Evolutionary conservation across 2,888 invertebrate genomes (phyloP).

Genomic region (Torymus texanus): DNA sequence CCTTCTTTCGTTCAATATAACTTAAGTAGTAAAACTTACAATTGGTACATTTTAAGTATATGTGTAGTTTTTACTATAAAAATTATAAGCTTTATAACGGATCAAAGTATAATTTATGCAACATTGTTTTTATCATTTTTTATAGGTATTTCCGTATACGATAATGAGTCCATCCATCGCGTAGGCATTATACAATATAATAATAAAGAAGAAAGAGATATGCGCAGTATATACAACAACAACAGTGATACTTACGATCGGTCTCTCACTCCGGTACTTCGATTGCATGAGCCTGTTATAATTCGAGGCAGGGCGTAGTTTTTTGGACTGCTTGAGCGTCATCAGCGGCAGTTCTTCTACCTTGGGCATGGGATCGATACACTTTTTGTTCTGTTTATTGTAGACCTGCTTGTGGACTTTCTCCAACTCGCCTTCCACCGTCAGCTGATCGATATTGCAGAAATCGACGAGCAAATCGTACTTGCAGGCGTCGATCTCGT

Average conservation of each 20-base stretch:
- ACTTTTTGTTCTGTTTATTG: slow-evolving; percentile 58
- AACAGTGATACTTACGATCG: slow-evolving; percentile 63
- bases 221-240: not conserved
- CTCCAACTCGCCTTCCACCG: slow-evolving; percentile 64
- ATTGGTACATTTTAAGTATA: no score
- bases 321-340: slow-evolving; percentile 49
- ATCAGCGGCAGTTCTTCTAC: no score
- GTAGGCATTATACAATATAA: no score
- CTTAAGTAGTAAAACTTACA: slow-evolving; percentile 6
- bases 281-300: slow-evolving; percentile 20
- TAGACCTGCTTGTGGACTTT: slow-evolving; percentile 53
- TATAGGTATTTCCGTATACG: no score
- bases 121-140: no score
- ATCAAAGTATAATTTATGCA: no score
- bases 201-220: no score
- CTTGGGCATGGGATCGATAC: slow-evolving; percentile 5
- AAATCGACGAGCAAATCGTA: slow-evolving; percentile 74
- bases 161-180: no score
- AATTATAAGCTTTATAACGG: no score
- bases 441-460: slow-evolving; percentile 73
- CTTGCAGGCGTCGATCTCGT: slow-evolving; percentile 72
- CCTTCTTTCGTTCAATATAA: no score
- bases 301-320: no score
- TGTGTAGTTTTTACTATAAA: no score
- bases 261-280: slow-evolving; percentile 67